Percentiles rank a stretch among this genome's conserved stretches.
phyloP scores from a whole-genome alignment of 1,140 invertebrate genomes.

The Drosophila gunungcola region DNA sequence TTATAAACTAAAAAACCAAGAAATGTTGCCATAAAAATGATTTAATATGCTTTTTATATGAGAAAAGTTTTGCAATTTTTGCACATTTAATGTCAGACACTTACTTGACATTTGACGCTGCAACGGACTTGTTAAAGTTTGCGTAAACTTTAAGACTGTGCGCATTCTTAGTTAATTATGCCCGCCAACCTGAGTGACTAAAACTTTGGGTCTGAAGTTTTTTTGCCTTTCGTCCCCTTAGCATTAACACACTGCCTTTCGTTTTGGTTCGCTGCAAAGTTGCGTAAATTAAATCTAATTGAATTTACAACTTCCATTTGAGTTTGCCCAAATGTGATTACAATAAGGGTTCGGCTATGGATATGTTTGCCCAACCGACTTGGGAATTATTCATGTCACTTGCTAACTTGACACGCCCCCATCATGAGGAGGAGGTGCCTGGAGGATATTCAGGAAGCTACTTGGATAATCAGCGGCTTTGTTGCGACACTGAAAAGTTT shows the following conservation, averaged over 20 bases:
- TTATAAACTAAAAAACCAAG: slow-evolving; percentile 46
- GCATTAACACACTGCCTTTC: neutral
- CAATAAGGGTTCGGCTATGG: slow-evolving; percentile 52
- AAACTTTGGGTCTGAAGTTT: slow-evolving; percentile 48
- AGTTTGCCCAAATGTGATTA: slow-evolving; percentile 57
- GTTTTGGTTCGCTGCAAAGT: slow-evolving; percentile 39
- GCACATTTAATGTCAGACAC: slow-evolving; percentile 56
- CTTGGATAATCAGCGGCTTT: slow-evolving; percentile 61
- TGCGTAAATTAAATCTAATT: slow-evolving; percentile 68
- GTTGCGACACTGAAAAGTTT: slow-evolving; percentile 51
- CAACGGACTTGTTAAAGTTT: slow-evolving; percentile 46
- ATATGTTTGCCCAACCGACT: slow-evolving; percentile 48
- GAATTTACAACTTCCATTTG: slow-evolving; percentile 63
- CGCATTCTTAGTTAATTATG: slow-evolving; percentile 52
- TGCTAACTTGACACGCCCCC: slow-evolving; percentile 39
- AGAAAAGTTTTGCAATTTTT: slow-evolving; percentile 68
- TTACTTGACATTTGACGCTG: slow-evolving; percentile 57
- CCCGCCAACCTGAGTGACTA: slow-evolving; percentile 20
- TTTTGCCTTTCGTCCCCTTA: neutral
- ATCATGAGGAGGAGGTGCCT: neutral
- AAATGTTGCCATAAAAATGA: slow-evolving; percentile 61
- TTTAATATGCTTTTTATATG: slow-evolving; percentile 67
- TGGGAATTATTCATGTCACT: slow-evolving; percentile 65
- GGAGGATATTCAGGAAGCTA: slow-evolving; percentile 22
- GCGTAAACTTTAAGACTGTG: slow-evolving; percentile 48